A percentile compares a stretch with the other conserved stretches of the same genome.
These are phyloP conservation scores for Capromys pilorides DNA, from an alignment of 2,797 vertebrate species.

Conservation along the genomic window DNA sequence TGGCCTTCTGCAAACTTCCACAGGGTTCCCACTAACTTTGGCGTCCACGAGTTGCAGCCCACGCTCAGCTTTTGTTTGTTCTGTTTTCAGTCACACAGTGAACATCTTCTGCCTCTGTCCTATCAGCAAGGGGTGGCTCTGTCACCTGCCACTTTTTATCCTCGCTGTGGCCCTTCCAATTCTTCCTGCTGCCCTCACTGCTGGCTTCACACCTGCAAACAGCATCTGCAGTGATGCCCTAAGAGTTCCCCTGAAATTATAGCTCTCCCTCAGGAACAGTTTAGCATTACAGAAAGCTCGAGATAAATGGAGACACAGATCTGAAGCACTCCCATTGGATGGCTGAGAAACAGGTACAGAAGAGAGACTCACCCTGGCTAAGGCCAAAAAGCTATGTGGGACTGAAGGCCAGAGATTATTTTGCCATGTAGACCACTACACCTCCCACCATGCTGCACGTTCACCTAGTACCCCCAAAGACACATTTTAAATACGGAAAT, in stretches of 20 bases:
- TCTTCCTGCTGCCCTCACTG: neutral
- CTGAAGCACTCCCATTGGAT: neutral
- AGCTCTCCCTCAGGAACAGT: neutral
- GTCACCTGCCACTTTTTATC: neutral
- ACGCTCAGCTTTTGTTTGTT: neutral
- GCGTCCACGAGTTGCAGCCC: neutral
- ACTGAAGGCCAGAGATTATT: neutral
- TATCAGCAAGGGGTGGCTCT: neutral
- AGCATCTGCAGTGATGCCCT: neutral
- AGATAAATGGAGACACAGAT: neutral
- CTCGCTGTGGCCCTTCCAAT: neutral
- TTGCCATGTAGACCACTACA: neutral
- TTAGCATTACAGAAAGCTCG: constrained; percentile 44
- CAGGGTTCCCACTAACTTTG: neutral
- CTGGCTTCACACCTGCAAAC: neutral
- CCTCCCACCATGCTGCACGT: neutral
- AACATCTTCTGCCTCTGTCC: neutral
- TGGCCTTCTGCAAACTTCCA: neutral
- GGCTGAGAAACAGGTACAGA: neutral
- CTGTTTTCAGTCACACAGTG: neutral
- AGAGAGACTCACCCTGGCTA: neutral
- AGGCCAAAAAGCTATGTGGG: neutral
- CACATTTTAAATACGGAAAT: neutral
- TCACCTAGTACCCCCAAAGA: neutral
- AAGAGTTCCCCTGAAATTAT: neutral